Evolutionary conservation across 1,140 invertebrate genomes (phyloP).

Genomic region (Nylanderia fulva): DNA sequence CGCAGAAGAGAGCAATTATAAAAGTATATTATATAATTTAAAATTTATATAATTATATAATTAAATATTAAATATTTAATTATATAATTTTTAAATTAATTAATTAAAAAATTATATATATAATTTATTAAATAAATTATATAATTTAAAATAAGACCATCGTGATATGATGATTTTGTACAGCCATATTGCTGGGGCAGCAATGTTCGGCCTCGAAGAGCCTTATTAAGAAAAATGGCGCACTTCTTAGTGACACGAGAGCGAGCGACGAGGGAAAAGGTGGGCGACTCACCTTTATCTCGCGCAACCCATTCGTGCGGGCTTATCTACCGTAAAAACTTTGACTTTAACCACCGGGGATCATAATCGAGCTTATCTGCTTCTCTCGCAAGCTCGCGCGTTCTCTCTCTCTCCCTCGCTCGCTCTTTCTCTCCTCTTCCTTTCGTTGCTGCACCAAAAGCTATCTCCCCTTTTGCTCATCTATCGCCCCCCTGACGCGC

Average conservation of each 20-base stretch:
- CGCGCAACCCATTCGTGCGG: slow-evolving; percentile 68
- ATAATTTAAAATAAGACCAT: slow-evolving; percentile 18
- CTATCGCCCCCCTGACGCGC: slow-evolving; percentile 71
- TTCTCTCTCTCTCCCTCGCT: slow-evolving; percentile 5
- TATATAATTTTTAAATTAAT: too few species aligned
- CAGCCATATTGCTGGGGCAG: not conserved
- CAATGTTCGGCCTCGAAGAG: slow-evolving; percentile 9
- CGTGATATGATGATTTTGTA: slow-evolving; percentile 9
- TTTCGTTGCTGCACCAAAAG: slow-evolving; percentile 72
- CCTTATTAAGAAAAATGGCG: slow-evolving; percentile 72
- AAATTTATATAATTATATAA: too few species aligned
- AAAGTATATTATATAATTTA: slow-evolving; percentile 8
- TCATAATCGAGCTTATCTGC: slow-evolving; percentile 84
- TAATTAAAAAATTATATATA: too few species aligned
- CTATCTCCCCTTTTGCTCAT: slow-evolving; percentile 79
- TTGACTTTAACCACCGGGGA: slow-evolving; percentile 83
- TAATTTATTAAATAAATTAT: not conserved
- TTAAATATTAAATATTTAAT: too few species aligned
- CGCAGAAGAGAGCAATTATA: not conserved
- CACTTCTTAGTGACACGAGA: slow-evolving; percentile 42
- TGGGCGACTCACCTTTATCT: slow-evolving; percentile 59
- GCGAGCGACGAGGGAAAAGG: not conserved
- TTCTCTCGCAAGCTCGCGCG: slow-evolving; percentile 48
- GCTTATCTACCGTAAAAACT: slow-evolving; percentile 84
- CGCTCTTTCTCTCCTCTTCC: slow-evolving; percentile 58